Percentiles rank a stretch among this genome's conserved stretches.
Conservation (phyloP, 2,113 vertebrate species). For the Scartelaos histophorus region DNA sequence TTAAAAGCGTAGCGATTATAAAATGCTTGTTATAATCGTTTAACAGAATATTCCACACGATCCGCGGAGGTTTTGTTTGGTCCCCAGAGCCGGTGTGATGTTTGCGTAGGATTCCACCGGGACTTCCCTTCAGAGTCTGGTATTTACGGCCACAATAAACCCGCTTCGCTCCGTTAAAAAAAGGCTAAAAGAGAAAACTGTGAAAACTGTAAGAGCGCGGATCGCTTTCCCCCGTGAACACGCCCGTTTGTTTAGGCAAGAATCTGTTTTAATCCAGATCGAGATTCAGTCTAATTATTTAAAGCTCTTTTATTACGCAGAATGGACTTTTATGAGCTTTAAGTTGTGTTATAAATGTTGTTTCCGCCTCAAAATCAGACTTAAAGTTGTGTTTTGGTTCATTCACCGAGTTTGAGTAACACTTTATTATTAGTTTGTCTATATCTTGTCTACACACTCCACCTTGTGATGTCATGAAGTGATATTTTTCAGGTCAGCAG, state of each 20-base stretch:
- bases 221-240: not conserved
- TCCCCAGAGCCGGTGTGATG: not conserved
- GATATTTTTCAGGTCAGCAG: too few species aligned
- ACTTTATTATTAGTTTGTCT: too few species aligned
- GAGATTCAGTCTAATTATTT: too few species aligned
- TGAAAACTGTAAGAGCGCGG: not conserved
- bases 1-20: not conserved
- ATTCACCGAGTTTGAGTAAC: too few species aligned
- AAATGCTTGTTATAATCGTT: not conserved
- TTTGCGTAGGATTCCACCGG: not conserved
- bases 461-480: too few species aligned
- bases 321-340: too few species aligned
- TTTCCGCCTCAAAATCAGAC: too few species aligned
- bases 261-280: too few species aligned
- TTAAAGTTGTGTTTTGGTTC: too few species aligned
- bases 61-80: not conserved
- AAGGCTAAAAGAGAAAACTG: not conserved
- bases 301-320: too few species aligned
- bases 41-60: not conserved
- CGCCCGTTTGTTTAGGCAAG: not conserved
- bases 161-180: not conserved
- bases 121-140: conserved; percentile 1
- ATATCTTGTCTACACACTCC: too few species aligned
- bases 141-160: not conserved
- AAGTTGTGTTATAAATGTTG: too few species aligned